Evolutionary conservation across 2,888 invertebrate genomes (phyloP), one percentile per base, ranked within the genome.

Genomic region (Octonoba sinensis): DNA sequence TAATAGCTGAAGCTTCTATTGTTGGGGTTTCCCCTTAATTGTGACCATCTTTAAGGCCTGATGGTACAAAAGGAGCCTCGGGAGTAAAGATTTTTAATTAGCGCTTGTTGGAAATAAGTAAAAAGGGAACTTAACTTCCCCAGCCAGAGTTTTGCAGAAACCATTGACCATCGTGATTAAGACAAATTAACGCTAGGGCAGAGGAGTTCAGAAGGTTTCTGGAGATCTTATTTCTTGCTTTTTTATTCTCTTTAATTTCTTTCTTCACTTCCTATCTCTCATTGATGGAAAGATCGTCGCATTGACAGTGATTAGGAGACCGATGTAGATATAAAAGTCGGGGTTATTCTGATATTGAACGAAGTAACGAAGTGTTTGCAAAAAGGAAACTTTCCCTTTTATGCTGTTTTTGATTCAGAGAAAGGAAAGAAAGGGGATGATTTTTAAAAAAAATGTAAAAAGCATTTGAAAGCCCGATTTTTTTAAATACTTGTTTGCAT

Each of bases 71-170:
- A 60, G 20, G 44, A 27, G 4, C 56, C 24, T 56, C 36, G 15
- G 22, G 16, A 60, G 69, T 76, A 76, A 76, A 76, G 75, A 76
- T 76, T 76, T 76, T 76, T 76, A 76, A 76, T 76, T 76, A 76
- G 75, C 49, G 60, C 18, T 22, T 44, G 66, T 20, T 36, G 36
- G 36, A 36, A 36, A 36, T 18, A 51, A 18, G 49, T 66, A 69
- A 49, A 69, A 59, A 60, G 66, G 46, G 36, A 60, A 54, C 6
- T 54, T 49, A 44, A 15, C 46, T 74, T 64, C 66, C 36, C 24
- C 11, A 18, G 60, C 12, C 16, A 24, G 59, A 46, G 36, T 60
- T 8, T 27, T 27, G 11, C 57, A 59, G 11, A 49, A 51, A 24
- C 74, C 22, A 69, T 76, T 76, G 75, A 76, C 67, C 69, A 69